Evolutionary conservation across 1,140 invertebrate species (phyloP).

Genomic region (Matsumurasca onukii): DNA sequence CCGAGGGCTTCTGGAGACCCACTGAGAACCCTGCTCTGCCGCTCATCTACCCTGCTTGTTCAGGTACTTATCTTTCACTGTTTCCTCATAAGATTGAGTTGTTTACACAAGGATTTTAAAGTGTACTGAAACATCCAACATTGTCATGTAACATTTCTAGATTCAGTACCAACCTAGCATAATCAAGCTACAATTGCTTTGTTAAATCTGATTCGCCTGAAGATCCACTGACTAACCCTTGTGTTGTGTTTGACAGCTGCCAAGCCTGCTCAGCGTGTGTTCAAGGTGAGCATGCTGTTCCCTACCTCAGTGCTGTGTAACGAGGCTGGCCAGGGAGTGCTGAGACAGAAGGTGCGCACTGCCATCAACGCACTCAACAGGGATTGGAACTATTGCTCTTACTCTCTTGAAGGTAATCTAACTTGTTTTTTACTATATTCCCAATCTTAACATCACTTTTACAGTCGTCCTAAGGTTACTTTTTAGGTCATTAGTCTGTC

Average conservation of each 20-base stretch:
- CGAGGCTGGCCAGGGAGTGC: constrained; percentile 87
- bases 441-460: too few species aligned
- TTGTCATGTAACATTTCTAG: too few species aligned
- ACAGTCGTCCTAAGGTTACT: neutral
- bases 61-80: constrained; percentile 59
- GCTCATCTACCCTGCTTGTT: constrained; percentile 87
- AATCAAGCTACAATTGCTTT: neutral
- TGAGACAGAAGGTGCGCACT: constrained; percentile 82
- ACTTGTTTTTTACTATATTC: neutral
- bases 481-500: too few species aligned
- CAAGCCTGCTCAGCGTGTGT: constrained; percentile 85
- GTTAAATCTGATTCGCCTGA: too few species aligned
- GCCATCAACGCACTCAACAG: constrained; percentile 87
- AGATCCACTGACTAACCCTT: too few species aligned
- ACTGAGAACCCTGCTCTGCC: constrained; percentile 75
- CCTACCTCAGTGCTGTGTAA: constrained; percentile 91
- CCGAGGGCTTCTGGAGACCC: constrained; percentile 95
- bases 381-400: constrained; percentile 93
- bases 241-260: constrained; percentile 57
- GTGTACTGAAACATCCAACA: too few species aligned
- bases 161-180: constrained; percentile 2
- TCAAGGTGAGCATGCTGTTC: constrained; percentile 91
- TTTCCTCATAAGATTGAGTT: neutral
- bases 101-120: too few species aligned
- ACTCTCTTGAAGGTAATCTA: constrained; percentile 71